Conservation (phyloP, 1,140 invertebrate genomes). For the Aphaenogaster floridana region DNA sequence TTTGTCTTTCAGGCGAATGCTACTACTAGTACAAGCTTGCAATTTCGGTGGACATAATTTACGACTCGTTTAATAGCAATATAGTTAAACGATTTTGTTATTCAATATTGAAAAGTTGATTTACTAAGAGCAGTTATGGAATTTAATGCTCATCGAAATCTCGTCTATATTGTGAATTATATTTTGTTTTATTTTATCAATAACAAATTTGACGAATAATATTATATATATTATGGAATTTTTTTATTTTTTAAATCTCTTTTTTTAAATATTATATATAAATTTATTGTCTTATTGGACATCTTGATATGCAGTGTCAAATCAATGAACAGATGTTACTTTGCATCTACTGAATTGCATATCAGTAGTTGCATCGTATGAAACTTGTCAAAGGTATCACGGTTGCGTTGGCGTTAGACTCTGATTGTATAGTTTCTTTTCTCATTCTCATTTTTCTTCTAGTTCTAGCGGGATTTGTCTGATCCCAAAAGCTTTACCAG, state of each 20-base stretch:
- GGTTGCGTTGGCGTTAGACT: not conserved
- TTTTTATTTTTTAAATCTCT: not conserved
- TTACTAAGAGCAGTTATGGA: conserved; percentile 3
- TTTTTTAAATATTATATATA: not conserved
- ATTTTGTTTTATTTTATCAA: conserved; percentile 1
- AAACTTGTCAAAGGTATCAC: conserved; percentile 15
- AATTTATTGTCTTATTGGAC: not conserved
- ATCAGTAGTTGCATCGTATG: not conserved
- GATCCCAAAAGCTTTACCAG: not conserved
- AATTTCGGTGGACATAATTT: not conserved
- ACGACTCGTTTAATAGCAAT: not conserved
- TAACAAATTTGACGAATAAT: conserved; percentile 6
- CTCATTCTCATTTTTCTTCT: not conserved
- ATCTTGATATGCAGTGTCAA: not conserved
- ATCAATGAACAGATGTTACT: not conserved
- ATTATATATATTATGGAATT: not conserved
- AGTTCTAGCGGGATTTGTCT: not conserved
- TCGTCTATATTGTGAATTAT: not conserved
- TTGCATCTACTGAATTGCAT: conserved; percentile 1
- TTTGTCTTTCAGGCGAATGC: conserved; percentile 29
- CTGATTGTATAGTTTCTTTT: not conserved
- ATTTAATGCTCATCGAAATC: not conserved
- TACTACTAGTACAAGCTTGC: conserved; percentile 46
- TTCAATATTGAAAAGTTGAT: not conserved
- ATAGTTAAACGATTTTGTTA: not conserved